Evolutionary conservation across 1,140 invertebrate species (phyloP).

Genomic region (Danaus melanippus): DNA sequence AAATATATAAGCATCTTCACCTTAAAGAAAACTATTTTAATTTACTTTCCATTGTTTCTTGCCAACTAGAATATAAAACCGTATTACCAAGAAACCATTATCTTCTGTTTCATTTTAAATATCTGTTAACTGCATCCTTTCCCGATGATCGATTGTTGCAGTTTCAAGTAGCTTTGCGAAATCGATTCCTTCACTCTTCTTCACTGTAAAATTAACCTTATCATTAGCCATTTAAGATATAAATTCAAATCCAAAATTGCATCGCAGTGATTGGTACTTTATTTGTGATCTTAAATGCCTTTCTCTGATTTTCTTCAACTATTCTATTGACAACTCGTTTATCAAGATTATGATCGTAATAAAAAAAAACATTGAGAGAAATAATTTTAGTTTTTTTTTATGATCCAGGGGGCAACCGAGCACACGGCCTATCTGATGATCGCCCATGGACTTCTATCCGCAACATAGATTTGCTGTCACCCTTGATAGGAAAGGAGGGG

Average conservation of each 20-base stretch:
- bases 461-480: too few species aligned
- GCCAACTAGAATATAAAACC: too few species aligned
- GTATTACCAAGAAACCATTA: too few species aligned
- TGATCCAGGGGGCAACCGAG: too few species aligned
- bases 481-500: too few species aligned
- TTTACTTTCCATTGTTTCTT: too few species aligned
- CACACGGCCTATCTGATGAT: too few species aligned
- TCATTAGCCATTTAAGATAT: not conserved
- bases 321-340: slow-evolving; percentile 33
- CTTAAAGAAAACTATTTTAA: too few species aligned
- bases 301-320: slow-evolving; percentile 24
- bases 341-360: slow-evolving; percentile 31
- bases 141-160: slow-evolving; percentile 37
- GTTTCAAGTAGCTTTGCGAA: slow-evolving; percentile 30
- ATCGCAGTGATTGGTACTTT: slow-evolving; percentile 11
- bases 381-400: slow-evolving; percentile 21
- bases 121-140: slow-evolving; percentile 33
- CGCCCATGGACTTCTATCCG: too few species aligned
- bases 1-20: too few species aligned
- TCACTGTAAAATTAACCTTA: slow-evolving; percentile 19
- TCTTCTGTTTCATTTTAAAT: slow-evolving; percentile 29
- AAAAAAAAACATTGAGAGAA: slow-evolving; percentile 28
- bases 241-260: slow-evolving; percentile 4
- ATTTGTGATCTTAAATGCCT: slow-evolving; percentile 21
- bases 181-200: slow-evolving; percentile 18